Base-by-base conservation (phyloP, 2,797 vertebrate species). In the Sarcophilus harrisii region DNA sequence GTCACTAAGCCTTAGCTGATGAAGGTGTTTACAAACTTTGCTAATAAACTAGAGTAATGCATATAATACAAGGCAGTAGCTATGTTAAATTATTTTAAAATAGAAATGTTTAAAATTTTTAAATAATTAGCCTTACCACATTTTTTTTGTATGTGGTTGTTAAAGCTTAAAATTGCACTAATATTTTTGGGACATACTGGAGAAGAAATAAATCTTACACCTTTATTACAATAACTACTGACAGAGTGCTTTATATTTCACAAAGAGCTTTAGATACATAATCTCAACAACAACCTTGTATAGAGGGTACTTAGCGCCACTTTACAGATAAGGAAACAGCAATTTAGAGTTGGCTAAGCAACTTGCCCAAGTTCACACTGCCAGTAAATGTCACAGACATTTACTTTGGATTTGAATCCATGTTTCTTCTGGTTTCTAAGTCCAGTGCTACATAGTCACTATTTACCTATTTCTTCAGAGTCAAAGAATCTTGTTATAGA, bases 401-500 rank as follows among this genome's bases (percentile, higher is more conserved):
- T 57, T 57, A 96, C 93, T 97, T 97, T 87, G 38, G 21, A 87
- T 87, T 49, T 87, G 73, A 87, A 58, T 95, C 96, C 94, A 58
- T 94, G 55, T 91, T 90, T 98, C 95, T 66, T 97, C 66, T 24
- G 4, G 94, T 92, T 32, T 49, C 38, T 3, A 45, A 49, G 73
- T 87, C 95, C 91, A 94, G 0, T 45, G 38, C 95, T 95, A 73
- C 92, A 95, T 95, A 92, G 92, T 52, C 66, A 81, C 13, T 92
- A 59, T 16, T 94, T 87, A 38, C 29, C 45, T 91, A 18, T 94
- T 13, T 9, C 60, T 95, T 97, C 38, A 62, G 29, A 93, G 92
- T 62, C n/a, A 92, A 92, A 29, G 49, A 98, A 60, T 32, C 29
- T 94, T 66, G 95, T 96, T 95, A 81, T 57, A 96, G 97, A 96